Evolutionary conservation across 1,140 invertebrate genomes (phyloP), one percentile per base, ranked within the genome.

Genomic region (Oncopodura yosiiana): DNA sequence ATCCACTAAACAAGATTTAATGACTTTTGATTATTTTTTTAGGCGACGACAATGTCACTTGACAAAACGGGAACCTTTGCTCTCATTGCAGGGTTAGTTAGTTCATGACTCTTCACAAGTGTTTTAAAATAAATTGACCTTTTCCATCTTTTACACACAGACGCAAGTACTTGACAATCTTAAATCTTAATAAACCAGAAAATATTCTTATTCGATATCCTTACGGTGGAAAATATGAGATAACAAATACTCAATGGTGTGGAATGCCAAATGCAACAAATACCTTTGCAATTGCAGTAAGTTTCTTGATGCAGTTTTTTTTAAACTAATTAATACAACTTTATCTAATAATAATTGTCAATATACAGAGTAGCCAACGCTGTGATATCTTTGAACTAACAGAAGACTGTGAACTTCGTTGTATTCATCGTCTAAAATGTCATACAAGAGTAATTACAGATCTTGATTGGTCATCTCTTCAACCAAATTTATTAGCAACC

Each of bases 191-290:
- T 60, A 79, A 18, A 12, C 82, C 51, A n/a, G 55, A 58, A 8
- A 53, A 58, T 26, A 26, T 59, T 8, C 19, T 58, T 5, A 56
- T 59, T 16, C 45, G 62, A 63, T 83, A 89, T 66, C 79, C 83
- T 11, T 73, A 89, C 39, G 86, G 91, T 63, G 91, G 87, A 65
- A 95, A 95, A 76, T 94, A 90, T 73, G 91, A 94, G 70, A 85
- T 94, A 9, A 84, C 84, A 6, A 83, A 84, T 43, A 86, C 88
- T 1, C 89, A 94, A 75, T 95, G 90, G 84, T 88, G 87, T 11
- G 84, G 81, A 39, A 70, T 79, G 39, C 75, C 79, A 30, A 79
- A 87, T 58, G 81, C 81, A 16, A 45, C 52, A 66, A 79, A 91
- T 68, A 73, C 86, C 12, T 91, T 90, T 74, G 89, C 88, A 29